A percentile compares a stretch with the other conserved stretches of the same genome.
phyloP scores from a whole-genome alignment of 2,797 vertebrate species.

The Hydrophis major region DNA sequence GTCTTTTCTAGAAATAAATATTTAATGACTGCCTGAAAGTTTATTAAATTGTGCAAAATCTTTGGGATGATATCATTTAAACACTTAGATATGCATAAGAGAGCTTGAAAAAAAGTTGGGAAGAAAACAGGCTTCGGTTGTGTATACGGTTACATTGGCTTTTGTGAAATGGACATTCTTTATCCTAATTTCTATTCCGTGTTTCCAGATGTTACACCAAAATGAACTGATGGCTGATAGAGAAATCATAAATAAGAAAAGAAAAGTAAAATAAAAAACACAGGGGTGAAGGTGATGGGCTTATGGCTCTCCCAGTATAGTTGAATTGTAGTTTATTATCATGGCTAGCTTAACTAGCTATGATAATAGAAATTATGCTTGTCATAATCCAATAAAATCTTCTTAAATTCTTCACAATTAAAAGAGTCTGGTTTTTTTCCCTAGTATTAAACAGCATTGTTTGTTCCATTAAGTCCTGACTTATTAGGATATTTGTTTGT shows the following conservation, averaged over 20 bases:
- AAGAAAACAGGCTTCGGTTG: slow-evolving; percentile 54
- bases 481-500: background rate
- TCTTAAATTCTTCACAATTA: background rate
- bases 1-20: background rate
- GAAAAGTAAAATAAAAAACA: background rate
- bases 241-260: background rate
- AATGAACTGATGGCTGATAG: background rate
- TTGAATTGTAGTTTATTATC: background rate
- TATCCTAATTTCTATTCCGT: slow-evolving; percentile 35
- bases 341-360: background rate
- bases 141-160: slow-evolving; percentile 59
- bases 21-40: slow-evolving; percentile 63
- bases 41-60: slow-evolving; percentile 72
- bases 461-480: background rate
- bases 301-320: background rate
- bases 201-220: slow-evolving; percentile 42
- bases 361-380: background rate
- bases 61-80: slow-evolving; percentile 73
- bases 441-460: background rate
- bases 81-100: slow-evolving; percentile 72
- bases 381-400: background rate
- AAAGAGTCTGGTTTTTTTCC: background rate
- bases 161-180: slow-evolving; percentile 67
- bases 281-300: background rate
- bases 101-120: slow-evolving; percentile 71